phyloP scores from a whole-genome alignment of 2,797 vertebrate species.

The Spatula versicolor region DNA sequence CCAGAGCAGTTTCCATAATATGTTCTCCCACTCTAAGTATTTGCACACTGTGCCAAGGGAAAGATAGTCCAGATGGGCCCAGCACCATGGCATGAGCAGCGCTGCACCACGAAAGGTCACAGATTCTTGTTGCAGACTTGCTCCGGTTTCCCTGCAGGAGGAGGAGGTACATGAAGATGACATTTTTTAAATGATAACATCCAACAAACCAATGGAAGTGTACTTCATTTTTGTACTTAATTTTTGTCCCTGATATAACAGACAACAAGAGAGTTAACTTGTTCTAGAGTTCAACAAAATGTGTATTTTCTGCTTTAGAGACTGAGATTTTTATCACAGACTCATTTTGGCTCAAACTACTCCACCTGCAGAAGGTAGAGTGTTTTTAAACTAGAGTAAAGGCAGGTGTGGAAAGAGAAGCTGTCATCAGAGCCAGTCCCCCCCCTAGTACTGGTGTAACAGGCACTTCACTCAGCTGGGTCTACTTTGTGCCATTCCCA shows the following conservation, averaged over 20 bases:
- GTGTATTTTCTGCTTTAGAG: neutral
- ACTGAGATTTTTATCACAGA: neutral
- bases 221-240: neutral
- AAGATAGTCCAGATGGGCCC: neutral
- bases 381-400: neutral
- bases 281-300: neutral
- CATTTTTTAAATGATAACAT: neutral
- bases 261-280: neutral
- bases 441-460: rapidly evolving
- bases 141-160: neutral
- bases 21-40: neutral
- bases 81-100: neutral
- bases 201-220: neutral
- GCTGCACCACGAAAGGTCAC: neutral
- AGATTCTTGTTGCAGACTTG: neutral
- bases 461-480: neutral
- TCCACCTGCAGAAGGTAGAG: neutral
- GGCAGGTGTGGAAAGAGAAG: neutral
- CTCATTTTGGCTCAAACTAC: neutral
- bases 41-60: neutral
- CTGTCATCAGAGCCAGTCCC: neutral
- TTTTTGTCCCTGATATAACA: neutral
- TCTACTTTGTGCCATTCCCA: neutral
- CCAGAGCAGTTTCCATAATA: neutral
- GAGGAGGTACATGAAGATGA: neutral